phyloP scores from a whole-genome alignment of 2,888 invertebrate genomes.

The Cylloceria caligata region DNA sequence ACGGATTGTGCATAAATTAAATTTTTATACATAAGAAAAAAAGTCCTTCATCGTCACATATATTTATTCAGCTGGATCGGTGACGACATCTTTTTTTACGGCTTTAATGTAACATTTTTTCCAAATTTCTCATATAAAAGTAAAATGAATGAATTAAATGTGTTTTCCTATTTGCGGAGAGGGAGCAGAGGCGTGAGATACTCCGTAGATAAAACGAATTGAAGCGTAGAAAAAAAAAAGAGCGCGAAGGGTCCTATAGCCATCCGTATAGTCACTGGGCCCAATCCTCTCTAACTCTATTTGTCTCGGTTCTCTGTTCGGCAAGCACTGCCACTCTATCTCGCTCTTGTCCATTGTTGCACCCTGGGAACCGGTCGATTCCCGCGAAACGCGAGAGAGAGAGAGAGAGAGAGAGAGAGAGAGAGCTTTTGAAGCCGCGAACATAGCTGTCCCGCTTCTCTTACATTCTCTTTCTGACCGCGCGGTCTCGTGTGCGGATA shows the following conservation, averaged over 20 bases:
- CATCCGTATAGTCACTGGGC: constrained; percentile 1
- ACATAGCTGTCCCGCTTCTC: background rate
- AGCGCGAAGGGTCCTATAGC: constrained; percentile 33
- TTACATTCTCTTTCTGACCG: constrained; percentile 15
- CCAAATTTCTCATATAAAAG: background rate
- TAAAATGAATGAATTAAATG: background rate
- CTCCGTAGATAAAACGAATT: background rate
- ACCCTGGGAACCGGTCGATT: constrained; percentile 60
- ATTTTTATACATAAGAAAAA: too few relatives aligned
- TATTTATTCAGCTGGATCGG: too few relatives aligned
- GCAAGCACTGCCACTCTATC: background rate
- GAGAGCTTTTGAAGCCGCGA: constrained; percentile 38
- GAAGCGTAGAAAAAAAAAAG: constrained; percentile 16
- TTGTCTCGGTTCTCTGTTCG: constrained; percentile 24
- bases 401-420: constrained; percentile 1
- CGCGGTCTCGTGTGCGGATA: constrained; percentile 3
- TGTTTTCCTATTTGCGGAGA: constrained; percentile 3
- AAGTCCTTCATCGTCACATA: too few relatives aligned
- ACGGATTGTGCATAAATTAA: too few relatives aligned
- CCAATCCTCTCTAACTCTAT: constrained; percentile 21
- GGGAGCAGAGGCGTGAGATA: background rate
- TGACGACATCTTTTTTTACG: too few relatives aligned
- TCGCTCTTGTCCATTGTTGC: constrained; percentile 48
- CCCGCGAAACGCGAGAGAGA: constrained; percentile 29
- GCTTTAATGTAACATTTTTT: background rate